Conservation (phyloP, 2,113 vertebrate species). For the Condylura cristata region DNA sequence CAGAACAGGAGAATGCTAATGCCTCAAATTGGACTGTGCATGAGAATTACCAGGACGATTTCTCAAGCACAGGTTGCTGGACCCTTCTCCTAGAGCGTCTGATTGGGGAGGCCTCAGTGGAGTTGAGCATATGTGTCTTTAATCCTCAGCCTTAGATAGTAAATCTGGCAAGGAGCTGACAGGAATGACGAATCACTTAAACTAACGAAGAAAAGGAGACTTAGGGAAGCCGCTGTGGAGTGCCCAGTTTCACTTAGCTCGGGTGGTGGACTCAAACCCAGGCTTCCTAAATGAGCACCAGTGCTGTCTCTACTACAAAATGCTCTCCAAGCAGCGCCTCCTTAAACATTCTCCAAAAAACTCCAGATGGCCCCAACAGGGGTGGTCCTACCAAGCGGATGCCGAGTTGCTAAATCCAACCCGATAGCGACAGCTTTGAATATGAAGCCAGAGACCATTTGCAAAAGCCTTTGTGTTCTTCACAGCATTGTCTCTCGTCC, state of each 20-base stretch:
- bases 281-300: background rate
- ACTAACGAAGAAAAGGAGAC: background rate
- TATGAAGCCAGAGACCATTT: slow-evolving; percentile 70
- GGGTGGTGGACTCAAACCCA: background rate
- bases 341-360: slow-evolving; percentile 70
- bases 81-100: background rate
- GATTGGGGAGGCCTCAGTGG: background rate
- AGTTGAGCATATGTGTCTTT: background rate
- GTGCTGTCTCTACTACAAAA: slow-evolving; percentile 29
- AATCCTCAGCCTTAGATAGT: background rate
- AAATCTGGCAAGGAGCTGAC: background rate
- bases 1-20: background rate
- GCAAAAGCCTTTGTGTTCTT: slow-evolving; percentile 75
- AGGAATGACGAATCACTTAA: slow-evolving; percentile 14
- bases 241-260: background rate
- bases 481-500: slow-evolving; percentile 68
- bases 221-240: background rate
- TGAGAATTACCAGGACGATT: background rate
- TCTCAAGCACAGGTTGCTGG: background rate
- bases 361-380: slow-evolving; percentile 76
- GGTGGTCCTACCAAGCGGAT: slow-evolving; percentile 73
- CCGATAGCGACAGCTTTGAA: slow-evolving; percentile 68
- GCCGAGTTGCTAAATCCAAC: slow-evolving; percentile 78
- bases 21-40: background rate
- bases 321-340: slow-evolving; percentile 46